These are phyloP conservation scores for Coregonus sp. DNA, from an alignment of 2,797 vertebrate species.

Conservation along the genomic window DNA sequence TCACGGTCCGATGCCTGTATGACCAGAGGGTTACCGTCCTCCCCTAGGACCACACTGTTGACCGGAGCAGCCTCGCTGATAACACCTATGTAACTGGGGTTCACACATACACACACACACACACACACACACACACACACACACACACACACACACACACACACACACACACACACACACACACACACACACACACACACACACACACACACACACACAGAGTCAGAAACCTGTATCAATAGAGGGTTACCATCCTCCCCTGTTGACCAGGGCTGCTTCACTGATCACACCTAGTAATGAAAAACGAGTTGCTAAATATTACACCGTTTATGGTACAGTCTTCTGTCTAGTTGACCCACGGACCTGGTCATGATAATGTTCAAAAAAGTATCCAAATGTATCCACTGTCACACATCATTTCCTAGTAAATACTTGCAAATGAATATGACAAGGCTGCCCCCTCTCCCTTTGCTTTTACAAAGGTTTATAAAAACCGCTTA, in stretches of 20 bases:
- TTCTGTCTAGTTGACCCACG: no score
- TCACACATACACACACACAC: background rate
- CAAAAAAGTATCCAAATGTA: no score
- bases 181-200: background rate
- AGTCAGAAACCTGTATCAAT: background rate
- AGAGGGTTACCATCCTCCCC: no score
- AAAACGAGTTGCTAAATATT: no score
- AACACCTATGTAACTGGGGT: constrained; percentile 81
- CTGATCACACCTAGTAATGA: no score
- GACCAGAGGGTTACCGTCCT: constrained; percentile 85
- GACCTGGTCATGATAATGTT: no score
- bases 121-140: background rate
- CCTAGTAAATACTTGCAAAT: no score
- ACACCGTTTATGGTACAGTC: no score
- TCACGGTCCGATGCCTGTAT: constrained; percentile 88
- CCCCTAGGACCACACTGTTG: constrained; percentile 89
- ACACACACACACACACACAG: background rate
- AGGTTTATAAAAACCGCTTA: background rate
- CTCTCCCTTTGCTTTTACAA: background rate
- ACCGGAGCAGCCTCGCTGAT: constrained; percentile 90
- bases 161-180: background rate
- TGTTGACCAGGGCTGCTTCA: no score
- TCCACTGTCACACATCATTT: no score
- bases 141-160: background rate
- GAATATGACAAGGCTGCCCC: background rate